phyloP scores from a whole-genome alignment of 2,888 invertebrate genomes.

The Malthinus seriepunctatus region DNA sequence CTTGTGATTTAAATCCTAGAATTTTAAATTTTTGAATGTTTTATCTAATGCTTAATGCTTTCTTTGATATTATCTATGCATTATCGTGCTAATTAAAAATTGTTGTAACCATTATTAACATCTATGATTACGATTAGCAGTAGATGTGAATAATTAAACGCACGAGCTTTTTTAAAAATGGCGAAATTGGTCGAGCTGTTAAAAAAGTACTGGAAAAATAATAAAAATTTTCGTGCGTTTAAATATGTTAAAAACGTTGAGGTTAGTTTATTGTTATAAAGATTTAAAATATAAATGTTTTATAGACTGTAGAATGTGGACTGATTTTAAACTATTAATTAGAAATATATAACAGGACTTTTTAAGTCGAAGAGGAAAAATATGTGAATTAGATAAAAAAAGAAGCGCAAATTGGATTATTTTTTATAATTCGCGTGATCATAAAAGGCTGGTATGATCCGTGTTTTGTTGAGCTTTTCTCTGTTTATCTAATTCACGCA shows the following conservation, averaged over 20 bases:
- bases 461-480: conserved; percentile 16
- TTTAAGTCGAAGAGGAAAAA: conserved; percentile 2
- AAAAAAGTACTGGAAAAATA: background rate
- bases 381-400: conserved; percentile 16
- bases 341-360: conserved; percentile 15
- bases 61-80: conserved; percentile 23
- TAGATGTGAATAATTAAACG: conserved; percentile 24
- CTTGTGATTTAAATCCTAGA: conserved; percentile 16
- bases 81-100: conserved; percentile 25
- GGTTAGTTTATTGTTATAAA: conserved; percentile 25
- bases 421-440: conserved; percentile 29
- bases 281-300: conserved; percentile 33
- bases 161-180: conserved; percentile 1
- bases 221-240: conserved; percentile 14
- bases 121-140: conserved; percentile 18
- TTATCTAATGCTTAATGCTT: conserved; percentile 19
- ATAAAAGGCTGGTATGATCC: conserved; percentile 39
- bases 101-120: conserved; percentile 21
- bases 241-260: conserved; percentile 15
- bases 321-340: conserved; percentile 35
- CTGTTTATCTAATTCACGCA: conserved; percentile 13
- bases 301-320: conserved; percentile 39
- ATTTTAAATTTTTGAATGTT: conserved; percentile 21
- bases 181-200: no score
- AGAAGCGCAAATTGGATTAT: conserved; percentile 12